phyloP scores from a whole-genome alignment of 2,888 invertebrate genomes.

The Apomyelois bistriatella region DNA sequence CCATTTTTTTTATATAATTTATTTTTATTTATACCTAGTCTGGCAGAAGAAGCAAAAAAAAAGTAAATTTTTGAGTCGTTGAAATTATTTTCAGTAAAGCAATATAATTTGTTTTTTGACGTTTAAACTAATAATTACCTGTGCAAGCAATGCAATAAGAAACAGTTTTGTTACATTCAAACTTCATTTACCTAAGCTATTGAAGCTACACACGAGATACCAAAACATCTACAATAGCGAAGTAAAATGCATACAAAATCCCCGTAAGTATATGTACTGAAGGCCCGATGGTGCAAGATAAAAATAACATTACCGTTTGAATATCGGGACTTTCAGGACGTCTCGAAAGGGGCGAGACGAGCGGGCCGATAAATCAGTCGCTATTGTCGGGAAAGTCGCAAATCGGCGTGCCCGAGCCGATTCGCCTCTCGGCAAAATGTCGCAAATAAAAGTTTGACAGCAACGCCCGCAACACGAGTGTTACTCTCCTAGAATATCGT shows the following conservation, averaged over 20 bases:
- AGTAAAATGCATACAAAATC: conserved; percentile 13
- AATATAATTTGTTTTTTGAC: no score
- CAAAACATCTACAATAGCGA: conserved; percentile 5
- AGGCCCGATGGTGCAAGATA: conserved; percentile 13
- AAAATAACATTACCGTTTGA: conserved; percentile 13
- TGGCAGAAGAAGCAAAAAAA: no score
- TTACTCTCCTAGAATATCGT: conserved; percentile 4
- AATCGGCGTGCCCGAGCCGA: conserved; percentile 5
- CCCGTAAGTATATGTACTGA: conserved; percentile 7
- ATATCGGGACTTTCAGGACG: conserved; percentile 14
- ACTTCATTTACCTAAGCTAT: not conserved
- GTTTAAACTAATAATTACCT: no score
- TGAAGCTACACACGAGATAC: conserved; percentile 7
- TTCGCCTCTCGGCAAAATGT: conserved; percentile 14
- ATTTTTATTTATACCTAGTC: no score
- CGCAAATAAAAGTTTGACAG: conserved; percentile 19
- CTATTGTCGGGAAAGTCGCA: conserved; percentile 43
- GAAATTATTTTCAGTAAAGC: no score
- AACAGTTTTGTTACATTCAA: no score
- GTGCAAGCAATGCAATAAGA: no score
- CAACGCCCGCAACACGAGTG: not conserved
- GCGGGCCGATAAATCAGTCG: conserved; percentile 48
- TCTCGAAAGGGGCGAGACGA: conserved; percentile 10
- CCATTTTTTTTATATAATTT: no score
- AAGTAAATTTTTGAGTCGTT: no score